Conservation (phyloP, 2,113 vertebrate genomes). For the Campylorhamphus procurvoides region DNA sequence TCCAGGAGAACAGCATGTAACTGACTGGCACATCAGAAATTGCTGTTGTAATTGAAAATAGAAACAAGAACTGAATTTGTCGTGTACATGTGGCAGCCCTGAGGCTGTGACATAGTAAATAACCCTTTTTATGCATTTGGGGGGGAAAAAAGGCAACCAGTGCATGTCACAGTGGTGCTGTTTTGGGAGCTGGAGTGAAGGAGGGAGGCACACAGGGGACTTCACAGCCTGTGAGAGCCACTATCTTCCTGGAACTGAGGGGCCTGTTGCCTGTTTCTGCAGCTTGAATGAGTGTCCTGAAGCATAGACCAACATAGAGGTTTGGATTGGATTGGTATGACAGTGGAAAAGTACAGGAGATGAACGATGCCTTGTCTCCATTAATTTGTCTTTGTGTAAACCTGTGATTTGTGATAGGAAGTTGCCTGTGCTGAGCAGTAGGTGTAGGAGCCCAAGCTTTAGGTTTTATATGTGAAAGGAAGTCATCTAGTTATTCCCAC, state of each 20-base stretch:
- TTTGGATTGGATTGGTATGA: not conserved
- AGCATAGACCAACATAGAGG: fast-evolving
- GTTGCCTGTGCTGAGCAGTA: not conserved
- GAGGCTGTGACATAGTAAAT: not conserved
- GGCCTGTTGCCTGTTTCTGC: not conserved
- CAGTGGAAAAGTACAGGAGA: not conserved
- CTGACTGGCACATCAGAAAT: not conserved
- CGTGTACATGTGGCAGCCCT: not conserved
- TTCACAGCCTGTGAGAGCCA: fast-evolving
- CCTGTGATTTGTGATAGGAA: fast-evolving
- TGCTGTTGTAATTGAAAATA: not conserved
- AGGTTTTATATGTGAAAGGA: not conserved
- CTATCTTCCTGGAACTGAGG: fast-evolving
- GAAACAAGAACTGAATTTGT: not conserved
- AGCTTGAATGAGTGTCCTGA: not conserved
- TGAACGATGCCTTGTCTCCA: not conserved
- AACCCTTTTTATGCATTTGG: not conserved
- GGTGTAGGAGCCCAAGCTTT: not conserved
- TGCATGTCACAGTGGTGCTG: fast-evolving
- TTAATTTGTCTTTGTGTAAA: not conserved
- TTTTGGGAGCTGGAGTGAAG: not conserved
- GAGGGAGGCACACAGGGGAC: fast-evolving
- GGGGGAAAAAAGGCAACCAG: not conserved
- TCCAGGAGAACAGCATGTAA: not conserved
- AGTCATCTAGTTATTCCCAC: not conserved